Evolutionary conservation across 2,888 invertebrate species (phyloP).

Genomic region (Eilema depressum): DNA sequence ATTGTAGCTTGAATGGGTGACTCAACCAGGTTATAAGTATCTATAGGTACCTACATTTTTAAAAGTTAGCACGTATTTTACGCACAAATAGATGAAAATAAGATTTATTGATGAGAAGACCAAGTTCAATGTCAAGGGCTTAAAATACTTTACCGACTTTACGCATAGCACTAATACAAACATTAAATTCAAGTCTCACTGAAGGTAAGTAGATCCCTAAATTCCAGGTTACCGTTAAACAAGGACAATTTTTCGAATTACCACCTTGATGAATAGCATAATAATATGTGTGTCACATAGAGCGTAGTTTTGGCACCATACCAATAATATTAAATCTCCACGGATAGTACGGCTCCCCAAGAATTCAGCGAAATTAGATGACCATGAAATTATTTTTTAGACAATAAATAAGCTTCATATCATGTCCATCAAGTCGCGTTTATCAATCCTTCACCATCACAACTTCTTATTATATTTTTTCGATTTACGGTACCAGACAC

Average conservation of each 20-base stretch:
- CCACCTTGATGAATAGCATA: constrained; percentile 52
- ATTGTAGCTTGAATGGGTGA: constrained; percentile 4
- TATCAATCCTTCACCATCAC: constrained; percentile 16
- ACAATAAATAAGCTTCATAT: constrained; percentile 30
- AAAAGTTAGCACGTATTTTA: constrained; percentile 31
- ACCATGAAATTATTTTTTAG: constrained; percentile 50
- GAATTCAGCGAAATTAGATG: constrained; percentile 61
- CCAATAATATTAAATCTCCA: constrained; percentile 57
- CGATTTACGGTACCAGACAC: constrained; percentile 10
- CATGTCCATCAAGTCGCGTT: constrained; percentile 9
- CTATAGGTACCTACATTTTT: background rate
- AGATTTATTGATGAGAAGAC: constrained; percentile 57
- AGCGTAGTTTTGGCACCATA: constrained; percentile 63
- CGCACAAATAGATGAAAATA: constrained; percentile 55
- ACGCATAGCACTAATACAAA: constrained; percentile 34
- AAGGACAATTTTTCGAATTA: constrained; percentile 53
- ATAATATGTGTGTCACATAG: constrained; percentile 43
- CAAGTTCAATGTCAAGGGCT: constrained; percentile 72
- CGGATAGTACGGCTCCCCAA: constrained; percentile 59
- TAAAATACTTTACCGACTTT: constrained; percentile 58
- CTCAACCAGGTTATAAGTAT: constrained; percentile 18
- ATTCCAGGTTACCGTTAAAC: constrained; percentile 50
- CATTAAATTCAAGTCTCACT: constrained; percentile 59
- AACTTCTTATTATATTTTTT: constrained; percentile 14
- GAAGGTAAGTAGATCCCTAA: constrained; percentile 32